These are phyloP conservation scores for Ictalurus furcatus DNA, from an alignment of 2,113 vertebrate species.

Conservation along the genomic window DNA sequence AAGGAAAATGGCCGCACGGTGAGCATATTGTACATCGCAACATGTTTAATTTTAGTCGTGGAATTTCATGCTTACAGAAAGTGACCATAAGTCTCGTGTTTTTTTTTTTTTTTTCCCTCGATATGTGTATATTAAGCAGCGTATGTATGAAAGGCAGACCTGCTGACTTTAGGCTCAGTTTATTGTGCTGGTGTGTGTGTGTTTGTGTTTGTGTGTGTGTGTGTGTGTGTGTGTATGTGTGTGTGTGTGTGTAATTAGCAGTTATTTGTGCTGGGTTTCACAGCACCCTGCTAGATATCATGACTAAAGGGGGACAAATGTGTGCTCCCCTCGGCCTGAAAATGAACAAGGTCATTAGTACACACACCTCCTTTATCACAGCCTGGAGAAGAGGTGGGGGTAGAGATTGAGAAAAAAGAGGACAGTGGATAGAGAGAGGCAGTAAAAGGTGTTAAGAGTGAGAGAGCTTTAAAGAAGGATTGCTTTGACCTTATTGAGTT, in stretches of 20 bases:
- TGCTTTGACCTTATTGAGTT: background rate
- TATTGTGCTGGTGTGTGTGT: background rate
- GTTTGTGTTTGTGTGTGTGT: too few species aligned
- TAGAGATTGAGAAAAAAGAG: background rate
- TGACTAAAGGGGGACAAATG: background rate
- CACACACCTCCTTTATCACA: background rate
- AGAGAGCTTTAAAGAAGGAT: background rate
- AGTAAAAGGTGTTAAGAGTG: background rate
- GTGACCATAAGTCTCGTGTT: background rate
- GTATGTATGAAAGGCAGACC: background rate
- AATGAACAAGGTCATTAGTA: constrained; percentile 45
- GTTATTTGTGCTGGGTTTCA: constrained; percentile 41
- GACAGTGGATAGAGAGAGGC: background rate
- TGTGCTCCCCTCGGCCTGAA: constrained; percentile 18
- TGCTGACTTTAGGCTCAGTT: background rate
- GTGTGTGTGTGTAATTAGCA: constrained; percentile 38
- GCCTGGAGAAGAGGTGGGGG: background rate
- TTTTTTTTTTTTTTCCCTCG: background rate
- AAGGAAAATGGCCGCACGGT: background rate
- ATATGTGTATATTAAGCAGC: background rate
- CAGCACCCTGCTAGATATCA: background rate
- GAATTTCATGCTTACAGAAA: constrained; percentile 2
- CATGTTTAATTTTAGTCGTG: background rate
- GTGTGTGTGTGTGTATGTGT: background rate
- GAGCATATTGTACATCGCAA: too few species aligned